Evolutionary conservation across 2,888 invertebrate genomes (phyloP).

Genomic region (Dicycla oo): DNA sequence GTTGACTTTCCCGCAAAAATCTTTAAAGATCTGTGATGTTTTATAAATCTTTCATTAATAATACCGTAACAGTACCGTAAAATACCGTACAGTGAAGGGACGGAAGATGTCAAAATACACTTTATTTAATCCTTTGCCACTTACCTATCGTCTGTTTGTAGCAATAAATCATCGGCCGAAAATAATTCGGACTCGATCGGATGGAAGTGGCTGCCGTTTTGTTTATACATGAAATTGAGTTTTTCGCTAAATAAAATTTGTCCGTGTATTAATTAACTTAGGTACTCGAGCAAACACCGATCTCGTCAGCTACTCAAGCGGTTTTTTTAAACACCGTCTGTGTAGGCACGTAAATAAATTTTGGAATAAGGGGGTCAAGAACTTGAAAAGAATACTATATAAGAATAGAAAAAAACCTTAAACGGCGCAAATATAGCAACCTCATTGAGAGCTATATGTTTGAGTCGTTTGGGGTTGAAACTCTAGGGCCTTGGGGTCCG

Average conservation of each 20-base stretch:
- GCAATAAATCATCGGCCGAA: slow-evolving; percentile 68
- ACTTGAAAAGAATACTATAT: slow-evolving; percentile 52
- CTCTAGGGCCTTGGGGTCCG: too few species aligned
- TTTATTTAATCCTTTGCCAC: slow-evolving; percentile 50
- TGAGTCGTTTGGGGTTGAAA: too few species aligned
- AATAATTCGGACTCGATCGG: slow-evolving; percentile 68
- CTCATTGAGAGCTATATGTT: too few species aligned
- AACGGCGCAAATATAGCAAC: too few species aligned
- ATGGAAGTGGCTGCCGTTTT: slow-evolving; percentile 67
- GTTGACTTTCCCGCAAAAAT: slow-evolving; percentile 25
- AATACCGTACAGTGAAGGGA: slow-evolving; percentile 24
- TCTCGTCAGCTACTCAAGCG: slow-evolving; percentile 64
- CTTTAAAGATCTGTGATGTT: slow-evolving; percentile 38
- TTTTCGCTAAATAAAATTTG: slow-evolving; percentile 79
- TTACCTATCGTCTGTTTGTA: slow-evolving; percentile 59
- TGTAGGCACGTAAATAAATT: slow-evolving; percentile 56
- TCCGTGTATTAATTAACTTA: slow-evolving; percentile 79
- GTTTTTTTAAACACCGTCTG: slow-evolving; percentile 66
- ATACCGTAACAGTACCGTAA: too few species aligned
- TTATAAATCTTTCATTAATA: slow-evolving; percentile 33
- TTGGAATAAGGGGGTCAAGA: slow-evolving; percentile 53
- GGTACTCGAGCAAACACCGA: slow-evolving; percentile 75
- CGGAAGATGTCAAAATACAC: slow-evolving; percentile 30
- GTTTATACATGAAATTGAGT: slow-evolving; percentile 81
- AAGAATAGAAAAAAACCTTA: too few species aligned